Conservation (phyloP, 2,888 invertebrate species). For the Pandemis cinnamomeana region DNA sequence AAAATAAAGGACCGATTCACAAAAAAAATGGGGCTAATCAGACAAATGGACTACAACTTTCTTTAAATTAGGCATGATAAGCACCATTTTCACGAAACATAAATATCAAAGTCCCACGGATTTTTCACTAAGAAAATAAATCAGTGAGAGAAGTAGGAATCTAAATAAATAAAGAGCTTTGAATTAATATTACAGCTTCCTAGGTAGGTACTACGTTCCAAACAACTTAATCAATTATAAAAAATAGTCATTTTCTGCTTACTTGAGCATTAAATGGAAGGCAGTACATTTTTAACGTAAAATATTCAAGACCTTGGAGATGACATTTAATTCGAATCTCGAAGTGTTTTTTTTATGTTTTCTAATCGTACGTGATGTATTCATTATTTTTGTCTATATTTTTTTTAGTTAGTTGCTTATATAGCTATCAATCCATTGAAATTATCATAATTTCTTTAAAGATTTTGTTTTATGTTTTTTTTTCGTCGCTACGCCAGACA, state of each 20-base stretch:
- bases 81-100: slow-evolving; percentile 38
- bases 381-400: background rate
- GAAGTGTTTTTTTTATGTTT: too few relatives aligned
- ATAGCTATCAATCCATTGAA: too few relatives aligned
- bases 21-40: slow-evolving; percentile 40
- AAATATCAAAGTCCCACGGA: slow-evolving; percentile 12
- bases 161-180: background rate
- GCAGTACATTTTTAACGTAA: slow-evolving; percentile 12
- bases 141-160: background rate
- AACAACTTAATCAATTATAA: background rate
- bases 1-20: slow-evolving; percentile 30
- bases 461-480: background rate
- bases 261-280: background rate
- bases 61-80: slow-evolving; percentile 39
- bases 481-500: slow-evolving; percentile 66
- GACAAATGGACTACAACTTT: slow-evolving; percentile 42
- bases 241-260: background rate
- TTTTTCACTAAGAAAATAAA: slow-evolving; percentile 7
- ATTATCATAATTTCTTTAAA: background rate
- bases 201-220: background rate
- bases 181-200: background rate
- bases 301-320: slow-evolving; percentile 1
- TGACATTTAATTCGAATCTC: too few relatives aligned
- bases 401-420: too few relatives aligned
- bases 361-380: background rate